Conservation (phyloP, 2,113 vertebrate genomes). For the Oncorhynchus mykiss region DNA sequence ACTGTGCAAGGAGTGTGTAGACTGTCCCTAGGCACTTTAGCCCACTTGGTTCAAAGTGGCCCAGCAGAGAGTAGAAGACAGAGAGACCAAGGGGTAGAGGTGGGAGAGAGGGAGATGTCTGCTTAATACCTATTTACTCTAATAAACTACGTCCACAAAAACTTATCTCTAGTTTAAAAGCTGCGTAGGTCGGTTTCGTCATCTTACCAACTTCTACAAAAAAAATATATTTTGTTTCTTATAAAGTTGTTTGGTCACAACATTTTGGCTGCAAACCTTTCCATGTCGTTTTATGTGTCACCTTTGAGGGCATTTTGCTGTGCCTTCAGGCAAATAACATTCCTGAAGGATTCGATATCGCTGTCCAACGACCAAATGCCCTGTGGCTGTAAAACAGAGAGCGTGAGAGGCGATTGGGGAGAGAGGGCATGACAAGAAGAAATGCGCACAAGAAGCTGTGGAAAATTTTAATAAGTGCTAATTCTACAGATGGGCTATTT, state of each 20-base stretch:
- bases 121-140: conserved; percentile 65
- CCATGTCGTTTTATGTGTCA: neutral
- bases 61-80: conserved; percentile 8
- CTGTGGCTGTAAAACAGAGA: conserved; percentile 7
- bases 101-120: conserved; percentile 22
- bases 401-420: neutral
- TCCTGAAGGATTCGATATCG: conserved; percentile 40
- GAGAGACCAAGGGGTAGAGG: neutral
- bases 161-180: conserved; percentile 40
- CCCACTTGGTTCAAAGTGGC: neutral
- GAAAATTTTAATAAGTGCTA: too few species aligned
- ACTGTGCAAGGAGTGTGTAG: too few species aligned
- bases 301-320: neutral
- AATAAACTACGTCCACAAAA: conserved; percentile 47
- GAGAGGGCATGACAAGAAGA: neutral
- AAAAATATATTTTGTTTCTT: conserved; percentile 44
- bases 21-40: too few species aligned
- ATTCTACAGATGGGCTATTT: too few species aligned
- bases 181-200: conserved; percentile 56
- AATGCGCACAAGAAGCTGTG: too few species aligned
- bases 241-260: conserved; percentile 49
- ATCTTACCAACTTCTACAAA: conserved; percentile 55
- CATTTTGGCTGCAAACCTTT: neutral
- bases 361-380: conserved; percentile 17
- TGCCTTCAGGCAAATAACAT: conserved; percentile 39